Conservation (phyloP, 2,888 invertebrate species). For the Heliconius charithonia region DNA sequence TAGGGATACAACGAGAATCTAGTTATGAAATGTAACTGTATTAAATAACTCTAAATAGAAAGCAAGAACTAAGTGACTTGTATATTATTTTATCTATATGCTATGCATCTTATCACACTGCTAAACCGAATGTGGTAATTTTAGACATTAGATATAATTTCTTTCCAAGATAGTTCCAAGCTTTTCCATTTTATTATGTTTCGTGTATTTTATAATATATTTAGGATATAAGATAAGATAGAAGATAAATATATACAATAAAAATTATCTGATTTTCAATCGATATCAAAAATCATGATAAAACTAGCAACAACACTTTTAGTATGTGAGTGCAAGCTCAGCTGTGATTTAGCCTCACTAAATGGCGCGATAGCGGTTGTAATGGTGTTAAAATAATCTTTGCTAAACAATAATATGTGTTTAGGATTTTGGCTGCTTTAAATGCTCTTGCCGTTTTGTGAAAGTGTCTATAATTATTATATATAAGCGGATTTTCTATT, state of each 20-base stretch:
- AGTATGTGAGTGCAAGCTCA: slow-evolving; percentile 5
- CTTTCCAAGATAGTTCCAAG: too few relatives aligned
- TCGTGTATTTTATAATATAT: too few relatives aligned
- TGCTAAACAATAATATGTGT: slow-evolving; percentile 10
- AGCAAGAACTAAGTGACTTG: too few relatives aligned
- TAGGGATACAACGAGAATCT: too few relatives aligned
- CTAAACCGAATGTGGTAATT: too few relatives aligned
- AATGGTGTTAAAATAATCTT: not conserved
- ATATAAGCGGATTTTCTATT: not conserved
- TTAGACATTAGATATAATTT: too few relatives aligned
- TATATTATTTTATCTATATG: too few relatives aligned
- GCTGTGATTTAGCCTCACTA: not conserved
- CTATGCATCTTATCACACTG: too few relatives aligned
- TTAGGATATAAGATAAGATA: not conserved
- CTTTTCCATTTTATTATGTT: too few relatives aligned
- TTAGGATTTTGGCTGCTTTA: not conserved
- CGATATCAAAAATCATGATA: not conserved
- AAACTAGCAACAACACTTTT: not conserved
- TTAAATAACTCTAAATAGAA: too few relatives aligned
- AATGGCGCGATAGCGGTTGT: not conserved
- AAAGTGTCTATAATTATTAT: not conserved
- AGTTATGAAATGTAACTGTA: too few relatives aligned
- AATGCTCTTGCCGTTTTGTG: not conserved
- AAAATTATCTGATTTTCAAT: not conserved
- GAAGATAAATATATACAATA: not conserved